Percentiles rank a stretch among this genome's conserved stretches.
Conservation (phyloP, 2,888 invertebrate species). For the Apotomis betuletana region DNA sequence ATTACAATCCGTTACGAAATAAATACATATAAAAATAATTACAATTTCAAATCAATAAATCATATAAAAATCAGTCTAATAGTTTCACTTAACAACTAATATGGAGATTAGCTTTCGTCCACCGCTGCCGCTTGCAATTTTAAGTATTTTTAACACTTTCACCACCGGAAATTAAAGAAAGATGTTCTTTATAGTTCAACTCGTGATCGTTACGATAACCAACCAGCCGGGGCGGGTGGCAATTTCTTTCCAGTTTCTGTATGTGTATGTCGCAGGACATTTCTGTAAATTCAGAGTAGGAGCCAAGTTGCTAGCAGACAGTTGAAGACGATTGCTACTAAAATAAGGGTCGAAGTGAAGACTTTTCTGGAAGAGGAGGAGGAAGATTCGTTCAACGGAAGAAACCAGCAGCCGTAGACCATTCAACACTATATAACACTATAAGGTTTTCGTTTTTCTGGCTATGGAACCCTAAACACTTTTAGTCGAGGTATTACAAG, state of each 20-base stretch:
- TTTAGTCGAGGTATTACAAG: too few species aligned
- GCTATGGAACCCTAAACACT: too few species aligned
- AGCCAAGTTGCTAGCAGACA: not conserved
- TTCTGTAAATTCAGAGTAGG: too few species aligned
- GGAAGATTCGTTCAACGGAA: constrained; percentile 28
- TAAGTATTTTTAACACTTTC: too few species aligned
- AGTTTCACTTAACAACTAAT: constrained; percentile 67
- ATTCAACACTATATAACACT: not conserved
- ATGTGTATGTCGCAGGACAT: too few species aligned
- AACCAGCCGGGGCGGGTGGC: too few species aligned
- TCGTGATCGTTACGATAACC: too few species aligned
- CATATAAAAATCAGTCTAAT: constrained; percentile 73
- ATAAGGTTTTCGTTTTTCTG: not conserved
- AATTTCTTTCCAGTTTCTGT: too few species aligned
- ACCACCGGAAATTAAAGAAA: too few species aligned
- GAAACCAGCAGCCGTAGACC: constrained; percentile 7
- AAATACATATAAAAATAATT: constrained; percentile 40
- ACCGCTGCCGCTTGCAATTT: not conserved
- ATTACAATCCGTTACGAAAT: constrained; percentile 39
- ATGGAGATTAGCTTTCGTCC: constrained; percentile 21
- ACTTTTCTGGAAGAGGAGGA: constrained; percentile 30
- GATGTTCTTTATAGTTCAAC: too few species aligned
- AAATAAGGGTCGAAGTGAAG: constrained; percentile 19
- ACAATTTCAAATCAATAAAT: constrained; percentile 47
- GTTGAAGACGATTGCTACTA: not conserved